phyloP scores from a whole-genome alignment of 2,797 vertebrate genomes.

The Ceryle rudis region DNA sequence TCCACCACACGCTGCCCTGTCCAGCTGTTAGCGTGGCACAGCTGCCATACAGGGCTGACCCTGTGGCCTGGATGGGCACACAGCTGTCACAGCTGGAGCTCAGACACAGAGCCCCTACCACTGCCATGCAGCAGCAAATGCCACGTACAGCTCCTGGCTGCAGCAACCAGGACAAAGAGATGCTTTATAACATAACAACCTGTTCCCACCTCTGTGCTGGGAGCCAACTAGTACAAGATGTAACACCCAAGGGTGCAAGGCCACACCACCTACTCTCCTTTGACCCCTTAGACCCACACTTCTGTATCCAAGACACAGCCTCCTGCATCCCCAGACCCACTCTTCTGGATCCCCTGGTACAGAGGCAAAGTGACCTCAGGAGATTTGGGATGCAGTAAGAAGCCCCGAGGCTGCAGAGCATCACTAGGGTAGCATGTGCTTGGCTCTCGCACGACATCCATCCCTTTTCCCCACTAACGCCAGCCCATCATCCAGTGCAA shows the following conservation, averaged over 20 bases:
- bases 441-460: background rate
- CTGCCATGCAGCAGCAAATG: rapidly evolving
- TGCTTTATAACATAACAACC: rapidly evolving
- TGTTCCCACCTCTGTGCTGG: rapidly evolving
- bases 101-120: background rate
- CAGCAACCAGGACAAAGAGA: background rate
- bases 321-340: background rate
- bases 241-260: background rate
- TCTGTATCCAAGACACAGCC: background rate
- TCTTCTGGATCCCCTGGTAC: background rate
- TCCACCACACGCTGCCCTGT: rapidly evolving
- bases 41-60: rapidly evolving
- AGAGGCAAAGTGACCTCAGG: rapidly evolving
- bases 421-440: background rate
- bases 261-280: background rate
- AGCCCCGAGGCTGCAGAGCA: background rate
- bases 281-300: background rate
- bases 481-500: background rate
- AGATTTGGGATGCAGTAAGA: background rate
- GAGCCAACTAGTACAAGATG: background rate
- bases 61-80: rapidly evolving
- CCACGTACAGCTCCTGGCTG: background rate
- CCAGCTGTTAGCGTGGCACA: rapidly evolving
- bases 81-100: rapidly evolving
- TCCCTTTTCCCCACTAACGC: background rate